Evolutionary conservation across 2,797 vertebrate species (phyloP).

Genomic region (Sebastiscus tertius): DNA sequence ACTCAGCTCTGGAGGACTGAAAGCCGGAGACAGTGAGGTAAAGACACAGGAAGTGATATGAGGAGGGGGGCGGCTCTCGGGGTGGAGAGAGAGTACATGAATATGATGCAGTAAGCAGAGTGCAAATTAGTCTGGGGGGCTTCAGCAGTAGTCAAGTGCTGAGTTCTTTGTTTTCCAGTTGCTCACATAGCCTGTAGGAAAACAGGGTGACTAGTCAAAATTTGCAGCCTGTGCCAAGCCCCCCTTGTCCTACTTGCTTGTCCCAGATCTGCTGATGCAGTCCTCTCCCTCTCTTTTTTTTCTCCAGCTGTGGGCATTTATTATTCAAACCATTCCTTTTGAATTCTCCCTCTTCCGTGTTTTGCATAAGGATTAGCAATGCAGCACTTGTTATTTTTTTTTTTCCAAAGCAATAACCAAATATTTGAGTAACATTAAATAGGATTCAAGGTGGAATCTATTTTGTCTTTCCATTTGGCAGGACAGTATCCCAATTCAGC

Average conservation of each 20-base stretch:
- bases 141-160: constrained; percentile 63
- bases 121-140: constrained; percentile 64
- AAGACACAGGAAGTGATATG: constrained; percentile 38
- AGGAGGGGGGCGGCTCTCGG: neutral
- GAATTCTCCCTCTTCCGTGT: constrained; percentile 67
- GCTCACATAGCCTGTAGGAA: constrained; percentile 63
- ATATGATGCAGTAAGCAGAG: constrained; percentile 67
- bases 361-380: constrained; percentile 73
- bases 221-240: constrained; percentile 62
- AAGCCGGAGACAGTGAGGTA: constrained; percentile 16
- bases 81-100: constrained; percentile 27
- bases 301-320: constrained; percentile 71
- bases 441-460: constrained; percentile 45
- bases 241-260: constrained; percentile 76
- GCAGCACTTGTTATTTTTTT: constrained; percentile 48
- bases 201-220: constrained; percentile 76
- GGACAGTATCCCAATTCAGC: constrained; percentile 4
- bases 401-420: constrained; percentile 60
- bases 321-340: constrained; percentile 78
- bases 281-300: constrained; percentile 49
- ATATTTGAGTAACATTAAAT: constrained; percentile 66
- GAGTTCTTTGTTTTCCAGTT: constrained; percentile 75
- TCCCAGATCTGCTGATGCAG: constrained; percentile 80
- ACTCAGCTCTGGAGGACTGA: constrained; percentile 24
- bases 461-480: constrained; percentile 35